Conservation (phyloP, 2,888 invertebrate genomes). For the Nezara viridula region DNA sequence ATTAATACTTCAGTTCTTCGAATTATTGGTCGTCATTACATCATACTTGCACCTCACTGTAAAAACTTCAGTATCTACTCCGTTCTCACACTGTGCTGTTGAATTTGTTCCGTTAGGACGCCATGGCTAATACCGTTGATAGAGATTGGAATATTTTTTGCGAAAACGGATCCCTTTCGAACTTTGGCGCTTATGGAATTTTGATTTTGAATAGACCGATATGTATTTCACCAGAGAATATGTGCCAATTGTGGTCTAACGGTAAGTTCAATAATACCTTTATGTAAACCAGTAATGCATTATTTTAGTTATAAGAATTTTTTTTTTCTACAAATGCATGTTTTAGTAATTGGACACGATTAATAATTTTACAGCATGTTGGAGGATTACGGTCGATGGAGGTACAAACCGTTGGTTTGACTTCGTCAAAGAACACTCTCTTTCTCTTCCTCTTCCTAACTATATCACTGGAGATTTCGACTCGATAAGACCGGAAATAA, state of each 20-base stretch:
- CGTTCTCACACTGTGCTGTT: not conserved
- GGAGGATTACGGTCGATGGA: constrained; percentile 85
- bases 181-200: not conserved
- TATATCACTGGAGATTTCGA: constrained; percentile 94
- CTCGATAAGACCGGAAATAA: constrained; percentile 77
- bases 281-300: not conserved
- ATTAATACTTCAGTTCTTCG: too few species aligned
- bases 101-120: too few species aligned
- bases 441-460: constrained; percentile 72
- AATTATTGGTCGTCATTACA: too few species aligned
- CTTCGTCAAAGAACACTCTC: constrained; percentile 63
- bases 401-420: constrained; percentile 81
- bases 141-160: not conserved
- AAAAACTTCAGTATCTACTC: not conserved
- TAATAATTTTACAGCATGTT: constrained; percentile 72
- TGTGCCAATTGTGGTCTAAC: not conserved
- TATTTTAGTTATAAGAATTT: not conserved
- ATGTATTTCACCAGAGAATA: not conserved
- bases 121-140: not conserved
- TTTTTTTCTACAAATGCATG: not conserved
- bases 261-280: not conserved
- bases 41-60: not conserved
- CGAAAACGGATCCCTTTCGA: not conserved
- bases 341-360: not conserved
- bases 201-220: not conserved